Evolutionary conservation across 2,888 invertebrate species (phyloP).

Genomic region (Neoaliturus tenellus): DNA sequence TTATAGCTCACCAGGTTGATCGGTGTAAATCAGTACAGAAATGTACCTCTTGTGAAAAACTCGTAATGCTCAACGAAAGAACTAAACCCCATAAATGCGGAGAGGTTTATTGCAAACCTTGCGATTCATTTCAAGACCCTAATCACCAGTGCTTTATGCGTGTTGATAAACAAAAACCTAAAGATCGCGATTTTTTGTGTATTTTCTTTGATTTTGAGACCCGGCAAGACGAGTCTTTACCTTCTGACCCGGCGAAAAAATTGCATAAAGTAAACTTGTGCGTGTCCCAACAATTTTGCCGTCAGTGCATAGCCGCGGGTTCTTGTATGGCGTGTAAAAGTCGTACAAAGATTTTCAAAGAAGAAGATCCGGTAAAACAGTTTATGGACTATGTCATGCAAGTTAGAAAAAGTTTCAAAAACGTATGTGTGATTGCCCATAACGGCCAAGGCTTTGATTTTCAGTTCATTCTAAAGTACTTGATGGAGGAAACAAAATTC

Average conservation of each 20-base stretch:
- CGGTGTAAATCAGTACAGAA: constrained; percentile 23
- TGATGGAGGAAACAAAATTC: constrained; percentile 22
- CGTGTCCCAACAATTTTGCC: constrained; percentile 23
- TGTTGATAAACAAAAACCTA: constrained; percentile 34
- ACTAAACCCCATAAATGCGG: constrained; percentile 53
- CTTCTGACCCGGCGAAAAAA: background rate
- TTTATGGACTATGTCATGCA: constrained; percentile 22
- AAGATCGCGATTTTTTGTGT: constrained; percentile 57
- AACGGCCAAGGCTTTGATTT: constrained; percentile 10
- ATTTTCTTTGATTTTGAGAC: constrained; percentile 65
- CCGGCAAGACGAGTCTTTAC: constrained; percentile 56
- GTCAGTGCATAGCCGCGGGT: background rate
- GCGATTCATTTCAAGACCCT: constrained; percentile 40
- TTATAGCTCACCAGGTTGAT: background rate
- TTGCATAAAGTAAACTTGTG: constrained; percentile 23
- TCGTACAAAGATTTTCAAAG: constrained; percentile 13
- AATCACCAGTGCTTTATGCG: constrained; percentile 52
- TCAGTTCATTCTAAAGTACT: constrained; percentile 35
- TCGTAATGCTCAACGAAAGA: background rate
- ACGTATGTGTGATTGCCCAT: constrained; percentile 23
- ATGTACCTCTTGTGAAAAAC: constrained; percentile 44
- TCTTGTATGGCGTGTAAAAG: background rate
- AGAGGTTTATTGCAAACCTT: constrained; percentile 56
- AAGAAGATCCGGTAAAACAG: background rate
- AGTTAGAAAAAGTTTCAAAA: background rate